Evolutionary conservation across 64 coral and sea anemone genomes (phyloP), one percentile per base, ranked within the genome.

Genomic region (Astreopora myriophthalma): DNA sequence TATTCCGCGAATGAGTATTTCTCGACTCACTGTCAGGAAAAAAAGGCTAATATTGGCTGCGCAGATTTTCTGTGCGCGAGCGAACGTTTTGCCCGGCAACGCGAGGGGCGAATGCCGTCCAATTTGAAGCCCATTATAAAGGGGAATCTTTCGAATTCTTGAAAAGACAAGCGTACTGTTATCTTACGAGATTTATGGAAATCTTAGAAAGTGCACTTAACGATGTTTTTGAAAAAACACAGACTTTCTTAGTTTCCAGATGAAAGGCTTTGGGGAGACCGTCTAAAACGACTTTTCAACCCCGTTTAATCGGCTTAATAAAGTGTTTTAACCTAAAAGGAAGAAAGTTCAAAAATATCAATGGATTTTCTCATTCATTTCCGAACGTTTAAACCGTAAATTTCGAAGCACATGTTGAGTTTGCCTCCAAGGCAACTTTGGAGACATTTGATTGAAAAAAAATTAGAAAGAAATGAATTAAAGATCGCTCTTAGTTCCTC

Each of bases 261-360:
- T 83, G 57, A 83, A 83, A 83, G 57, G 55, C 61, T 64, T n/a
- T 31, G 48, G 57, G 52, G 30, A 83, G 61, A 25, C n/a, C n/a
- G n/a, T 83, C 36, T 65, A 64, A 62, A 38, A 20, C 16, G 27
- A 32, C 23, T 33, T 60, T 22, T 11, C 52, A 8, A 83, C 12
- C 57, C 31, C 57, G 79, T 25, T 83, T 37, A 82, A 22, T 52
- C 27, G 32, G 27, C 24, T 35, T 83, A 23, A 83, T 61, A 63
- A 61, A 32, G 9, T 32, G 58, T 83, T 83, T 83, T 83, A 57
- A 57, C 77, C 58, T 52, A 64, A 65, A 34, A 37, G 55, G 2
- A 25, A 19, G 20, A 61, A 64, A 65, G 34, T 37, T 83, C 24
- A 55, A 46, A 78, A 51, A 66, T 66, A 24, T 46, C 17, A 51